Conservation (phyloP, 92 coral and sea anemone genomes). For the Metridium senile region DNA sequence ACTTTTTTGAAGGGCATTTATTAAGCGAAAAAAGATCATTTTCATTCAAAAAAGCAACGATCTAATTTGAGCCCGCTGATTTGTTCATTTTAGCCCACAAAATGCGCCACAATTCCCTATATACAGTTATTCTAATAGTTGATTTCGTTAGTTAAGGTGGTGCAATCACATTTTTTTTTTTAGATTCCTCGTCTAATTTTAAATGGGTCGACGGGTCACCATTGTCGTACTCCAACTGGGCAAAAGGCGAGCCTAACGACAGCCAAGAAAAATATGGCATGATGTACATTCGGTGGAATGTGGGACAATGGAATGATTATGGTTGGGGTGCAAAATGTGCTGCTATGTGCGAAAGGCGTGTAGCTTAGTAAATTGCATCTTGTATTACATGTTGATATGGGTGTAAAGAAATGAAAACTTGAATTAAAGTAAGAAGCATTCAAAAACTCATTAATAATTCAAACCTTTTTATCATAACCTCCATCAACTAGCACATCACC, state of each 20-base stretch:
- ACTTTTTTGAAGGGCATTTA: too few species aligned
- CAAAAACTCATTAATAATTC: too few species aligned
- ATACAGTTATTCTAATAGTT: too few species aligned
- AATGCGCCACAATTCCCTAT: too few species aligned
- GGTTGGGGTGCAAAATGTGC: not conserved
- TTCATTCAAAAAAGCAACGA: too few species aligned
- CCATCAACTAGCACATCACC: too few species aligned
- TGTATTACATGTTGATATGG: too few species aligned
- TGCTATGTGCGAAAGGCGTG: not conserved
- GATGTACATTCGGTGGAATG: not conserved
- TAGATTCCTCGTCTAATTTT: not conserved
- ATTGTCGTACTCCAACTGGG: slow-evolving; percentile 13
- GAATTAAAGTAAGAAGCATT: not conserved
- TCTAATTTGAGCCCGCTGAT: too few species aligned
- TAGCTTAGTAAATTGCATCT: not conserved
- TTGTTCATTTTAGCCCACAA: too few species aligned
- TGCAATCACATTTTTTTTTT: not conserved
- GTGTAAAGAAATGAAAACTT: not conserved
- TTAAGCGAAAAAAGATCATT: too few species aligned
- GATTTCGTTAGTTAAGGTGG: not conserved
- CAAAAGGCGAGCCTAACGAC: slow-evolving; percentile 11
- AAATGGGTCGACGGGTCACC: slow-evolving; percentile 20
- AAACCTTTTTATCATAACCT: too few species aligned
- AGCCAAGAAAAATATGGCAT: slow-evolving; percentile 5
- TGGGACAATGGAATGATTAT: not conserved